Conservation (phyloP, 2,797 vertebrate genomes). For the Menidia menidia region DNA sequence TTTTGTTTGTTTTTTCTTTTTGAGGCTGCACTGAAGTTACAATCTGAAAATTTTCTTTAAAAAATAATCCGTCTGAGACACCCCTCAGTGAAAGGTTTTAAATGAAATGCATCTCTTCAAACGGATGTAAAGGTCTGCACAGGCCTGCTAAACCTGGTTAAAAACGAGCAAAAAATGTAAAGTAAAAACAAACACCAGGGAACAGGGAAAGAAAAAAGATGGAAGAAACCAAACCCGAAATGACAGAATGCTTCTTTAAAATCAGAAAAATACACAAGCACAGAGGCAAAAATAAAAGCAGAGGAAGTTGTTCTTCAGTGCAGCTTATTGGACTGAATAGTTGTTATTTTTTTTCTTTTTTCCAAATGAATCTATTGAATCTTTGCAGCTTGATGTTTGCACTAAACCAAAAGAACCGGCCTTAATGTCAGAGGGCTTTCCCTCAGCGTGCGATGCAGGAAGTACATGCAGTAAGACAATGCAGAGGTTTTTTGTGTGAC, state of each 20-base stretch:
- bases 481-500: not conserved
- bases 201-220: not conserved
- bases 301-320: not conserved
- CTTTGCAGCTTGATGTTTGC: conserved; percentile 8
- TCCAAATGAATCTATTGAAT: not conserved
- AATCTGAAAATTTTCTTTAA: not conserved
- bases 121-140: not conserved
- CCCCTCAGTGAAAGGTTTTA: not conserved
- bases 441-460: not conserved
- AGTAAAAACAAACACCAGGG: not conserved
- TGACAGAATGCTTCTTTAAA: too few relatives aligned
- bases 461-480: not conserved
- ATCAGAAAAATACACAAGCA: too few relatives aligned
- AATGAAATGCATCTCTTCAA: not conserved
- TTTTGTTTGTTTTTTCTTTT: not conserved
- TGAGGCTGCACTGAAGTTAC: not conserved
- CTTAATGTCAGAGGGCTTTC: conserved; percentile 6
- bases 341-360: not conserved
- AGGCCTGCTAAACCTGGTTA: too few relatives aligned
- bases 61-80: not conserved
- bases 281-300: too few relatives aligned
- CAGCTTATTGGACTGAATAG: not conserved
- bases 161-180: too few relatives aligned
- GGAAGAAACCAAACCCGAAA: not conserved
- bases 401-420: conserved; percentile 19